Conservation (phyloP, 2,113 vertebrate genomes). For the Lepisosteus osseus region DNA sequence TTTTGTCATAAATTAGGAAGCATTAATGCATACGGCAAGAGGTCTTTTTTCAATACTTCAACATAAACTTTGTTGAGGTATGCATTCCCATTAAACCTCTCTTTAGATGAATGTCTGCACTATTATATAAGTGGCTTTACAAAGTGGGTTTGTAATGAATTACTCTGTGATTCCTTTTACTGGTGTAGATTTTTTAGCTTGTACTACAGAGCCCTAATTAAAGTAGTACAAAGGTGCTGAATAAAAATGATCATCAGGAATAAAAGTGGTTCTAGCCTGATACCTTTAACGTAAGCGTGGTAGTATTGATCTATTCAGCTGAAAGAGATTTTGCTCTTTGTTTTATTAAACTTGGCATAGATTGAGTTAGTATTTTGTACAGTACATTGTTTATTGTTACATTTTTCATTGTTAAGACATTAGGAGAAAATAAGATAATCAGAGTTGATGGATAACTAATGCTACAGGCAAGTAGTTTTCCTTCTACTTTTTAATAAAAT, state of each 20-base stretch:
- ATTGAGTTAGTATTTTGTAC: no score
- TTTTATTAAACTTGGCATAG: no score
- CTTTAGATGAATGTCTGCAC: background rate
- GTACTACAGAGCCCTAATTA: background rate
- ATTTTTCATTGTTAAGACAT: no score
- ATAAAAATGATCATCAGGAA: constrained; percentile 33
- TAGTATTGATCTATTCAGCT: constrained; percentile 5
- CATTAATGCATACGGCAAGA: background rate
- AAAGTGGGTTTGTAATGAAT: background rate
- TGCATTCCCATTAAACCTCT: constrained; percentile 13
- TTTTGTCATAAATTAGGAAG: constrained; percentile 12
- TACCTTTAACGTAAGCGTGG: background rate
- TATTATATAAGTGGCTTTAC: background rate
- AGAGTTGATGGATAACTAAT: no score
- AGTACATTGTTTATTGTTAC: no score
- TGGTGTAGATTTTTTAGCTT: background rate
- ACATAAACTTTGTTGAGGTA: background rate
- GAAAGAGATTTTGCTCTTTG: background rate
- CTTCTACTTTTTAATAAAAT: no score
- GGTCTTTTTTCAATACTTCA: constrained; percentile 19
- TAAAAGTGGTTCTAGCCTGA: background rate
- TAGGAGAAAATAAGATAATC: no score
- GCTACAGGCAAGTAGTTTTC: no score
- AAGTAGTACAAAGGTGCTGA: background rate
- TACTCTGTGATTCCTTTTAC: background rate